A percentile compares a stretch with the other conserved stretches of the same genome.
Conservation (phyloP, 2,888 invertebrate species). For the Eupithecia subfuscata region DNA sequence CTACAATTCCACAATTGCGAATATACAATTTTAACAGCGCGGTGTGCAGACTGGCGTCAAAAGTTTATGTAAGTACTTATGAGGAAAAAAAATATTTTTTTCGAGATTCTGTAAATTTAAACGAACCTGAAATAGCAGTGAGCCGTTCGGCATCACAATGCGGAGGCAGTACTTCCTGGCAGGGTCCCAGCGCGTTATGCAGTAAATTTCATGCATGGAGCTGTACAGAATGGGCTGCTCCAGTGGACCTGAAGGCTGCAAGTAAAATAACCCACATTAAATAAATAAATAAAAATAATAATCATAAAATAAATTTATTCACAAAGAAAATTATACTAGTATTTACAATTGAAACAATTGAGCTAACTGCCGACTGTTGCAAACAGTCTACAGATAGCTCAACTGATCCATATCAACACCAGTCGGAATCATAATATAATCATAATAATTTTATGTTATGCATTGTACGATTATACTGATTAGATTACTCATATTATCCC, state of each 20-base stretch:
- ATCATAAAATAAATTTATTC: no score
- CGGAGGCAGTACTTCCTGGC: conserved; percentile 92
- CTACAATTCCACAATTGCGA: neutral
- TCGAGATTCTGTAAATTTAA: neutral
- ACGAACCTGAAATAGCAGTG: conserved; percentile 87
- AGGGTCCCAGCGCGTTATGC: conserved; percentile 90
- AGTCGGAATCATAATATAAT: no score
- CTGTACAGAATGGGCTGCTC: conserved; percentile 88
- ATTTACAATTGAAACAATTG: no score
- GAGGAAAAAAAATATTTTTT: neutral
- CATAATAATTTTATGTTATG: no score
- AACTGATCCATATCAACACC: no score
- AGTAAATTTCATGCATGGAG: conserved; percentile 90
- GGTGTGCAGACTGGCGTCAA: neutral
- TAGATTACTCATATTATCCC: no score
- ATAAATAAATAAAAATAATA: no score
- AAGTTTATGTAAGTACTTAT: neutral
- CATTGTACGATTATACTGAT: no score
- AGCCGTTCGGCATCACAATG: conserved; percentile 90
- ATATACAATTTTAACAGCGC: no score
- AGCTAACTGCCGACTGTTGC: no score
- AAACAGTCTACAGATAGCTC: no score
- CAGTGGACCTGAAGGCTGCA: conserved; percentile 86
- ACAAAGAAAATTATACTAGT: no score
- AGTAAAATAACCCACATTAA: conserved; percentile 52